Base-by-base conservation (phyloP, 2,113 vertebrate genomes). In the Rhineura floridana region DNA sequence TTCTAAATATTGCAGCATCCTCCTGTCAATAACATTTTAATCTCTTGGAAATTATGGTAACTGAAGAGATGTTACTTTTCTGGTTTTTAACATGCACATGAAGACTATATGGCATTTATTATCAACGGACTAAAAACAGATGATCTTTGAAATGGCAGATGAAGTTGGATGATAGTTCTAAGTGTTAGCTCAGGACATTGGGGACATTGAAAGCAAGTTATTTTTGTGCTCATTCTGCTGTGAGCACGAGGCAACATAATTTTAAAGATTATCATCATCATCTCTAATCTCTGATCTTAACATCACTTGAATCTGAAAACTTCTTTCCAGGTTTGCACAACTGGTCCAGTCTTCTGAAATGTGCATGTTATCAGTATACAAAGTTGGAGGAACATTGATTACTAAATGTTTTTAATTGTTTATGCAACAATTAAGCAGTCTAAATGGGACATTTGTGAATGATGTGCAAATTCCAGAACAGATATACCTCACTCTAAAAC, bases 41-140 rank as follows among this genome's bases (percentile, higher is more conserved):
- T 91, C 91, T 96, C 93, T 94, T 91, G 94, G 87, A 77, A 91
- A 94, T 93, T 76, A 95, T 94, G 91, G 86, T 93, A 50, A 69
- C 79, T 93, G 88, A 89, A 86, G 86, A 93, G 89, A 91, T 87
- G 50, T 70, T 72, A 70, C n/a, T 72, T 84, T 92, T 96, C 90
- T 93, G 91, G 76, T 91, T 95, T 87, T 83, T 95, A 95, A 95
- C 89, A 82, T 88, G 76, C 83, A 52, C 87, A 62, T 91, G 92
- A 96, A 93, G 91, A 91, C 91, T 95, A 87, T 42, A 88, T 96
- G 96, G 89, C 94, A 95, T 96, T 96, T 97, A 94, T 96, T 96
- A 96, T 96, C 96, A 95, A 73, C 10, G 77, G 79, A 76, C 48
- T 92, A 94, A 59, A 19, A 95, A 96, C 89, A 92, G 92, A 92